A percentile compares a stretch with the other conserved stretches of the same genome.
These are phyloP conservation scores for Apodemus sylvaticus DNA, from an alignment of 2,113 vertebrate species.

Conservation along the genomic window DNA sequence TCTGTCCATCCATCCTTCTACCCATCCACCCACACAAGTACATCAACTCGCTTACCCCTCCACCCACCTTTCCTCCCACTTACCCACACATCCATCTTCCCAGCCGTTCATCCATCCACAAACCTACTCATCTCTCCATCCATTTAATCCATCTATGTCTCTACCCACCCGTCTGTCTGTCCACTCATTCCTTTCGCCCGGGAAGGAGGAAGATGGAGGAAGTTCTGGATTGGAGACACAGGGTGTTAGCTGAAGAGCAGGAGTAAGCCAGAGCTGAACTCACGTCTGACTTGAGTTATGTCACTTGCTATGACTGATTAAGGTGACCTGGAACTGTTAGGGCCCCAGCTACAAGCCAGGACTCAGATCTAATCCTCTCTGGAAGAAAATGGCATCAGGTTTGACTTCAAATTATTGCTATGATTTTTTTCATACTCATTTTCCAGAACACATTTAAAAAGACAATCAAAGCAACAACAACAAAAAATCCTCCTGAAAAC, in stretches of 20 bases:
- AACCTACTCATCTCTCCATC: background rate
- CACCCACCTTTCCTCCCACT: background rate
- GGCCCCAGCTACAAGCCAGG: background rate
- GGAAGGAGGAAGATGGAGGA: background rate
- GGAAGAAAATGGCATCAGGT: background rate
- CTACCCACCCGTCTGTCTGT: too few relatives aligned
- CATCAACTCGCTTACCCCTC: too few relatives aligned
- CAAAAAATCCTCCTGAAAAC: background rate
- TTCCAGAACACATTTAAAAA: background rate
- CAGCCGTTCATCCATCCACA: background rate
- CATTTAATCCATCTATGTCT: too few relatives aligned
- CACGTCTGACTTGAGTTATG: too few relatives aligned
- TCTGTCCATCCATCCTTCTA: background rate
- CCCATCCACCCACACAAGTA: too few relatives aligned
- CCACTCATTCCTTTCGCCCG: background rate
- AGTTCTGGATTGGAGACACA: background rate
- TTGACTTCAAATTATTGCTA: background rate
- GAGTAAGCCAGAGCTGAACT: accelerated
- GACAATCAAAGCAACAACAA: background rate
- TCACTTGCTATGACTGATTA: background rate
- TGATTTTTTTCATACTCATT: background rate
- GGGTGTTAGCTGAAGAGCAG: background rate
- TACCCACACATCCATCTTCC: too few relatives aligned
- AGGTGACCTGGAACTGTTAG: background rate
- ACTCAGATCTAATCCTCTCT: background rate